Evolutionary conservation across 2,797 vertebrate genomes (phyloP), one percentile per base, ranked within the genome.

Genomic region (Buceros bicornis): DNA sequence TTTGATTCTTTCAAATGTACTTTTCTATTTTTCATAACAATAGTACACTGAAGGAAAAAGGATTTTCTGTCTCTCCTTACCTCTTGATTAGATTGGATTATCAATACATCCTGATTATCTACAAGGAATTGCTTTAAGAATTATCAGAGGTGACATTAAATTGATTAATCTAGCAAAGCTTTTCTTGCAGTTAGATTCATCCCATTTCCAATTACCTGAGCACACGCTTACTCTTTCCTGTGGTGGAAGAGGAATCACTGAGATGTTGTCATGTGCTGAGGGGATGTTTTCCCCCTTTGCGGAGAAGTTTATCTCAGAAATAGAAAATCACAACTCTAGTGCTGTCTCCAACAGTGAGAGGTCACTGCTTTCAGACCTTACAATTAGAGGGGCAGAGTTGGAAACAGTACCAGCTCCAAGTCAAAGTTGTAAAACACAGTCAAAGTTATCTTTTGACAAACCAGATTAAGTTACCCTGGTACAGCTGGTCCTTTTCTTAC

Each of bases 111-210:
- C 91, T 96, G 94, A 96, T 97, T 91, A 97, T 90, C 83, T 86
- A 62, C 58, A 73, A 80, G 73, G 87, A 95, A 82, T 95, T 94
- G 72, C 89, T 91, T 95, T 73, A 92, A 93, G 89, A 92, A 89
- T 89, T 91, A 94, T 96, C 94, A 93, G 93, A 97, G 95, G 91
- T 93, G 87, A 89, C 80, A 56, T 91, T 94, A 96, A 96, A 97
- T 96, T 95, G 96, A 97, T 97, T 96, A 90, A 97, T 94, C 77
- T 93, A 88, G 78, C 94, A 95, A 97, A 96, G 82, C 83, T 95
- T 97, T 96, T 91, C 91, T 95, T 84, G 80, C 89, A 96, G 95
- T 96, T 94, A 97, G 84, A 95, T 79, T 90, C 70, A 94, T 87
- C 80, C 72, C 54, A 60, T 95, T 96, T 95, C 79, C 60, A 95